phyloP scores from a whole-genome alignment of 1,140 invertebrate species.

The Tribolium madens region DNA sequence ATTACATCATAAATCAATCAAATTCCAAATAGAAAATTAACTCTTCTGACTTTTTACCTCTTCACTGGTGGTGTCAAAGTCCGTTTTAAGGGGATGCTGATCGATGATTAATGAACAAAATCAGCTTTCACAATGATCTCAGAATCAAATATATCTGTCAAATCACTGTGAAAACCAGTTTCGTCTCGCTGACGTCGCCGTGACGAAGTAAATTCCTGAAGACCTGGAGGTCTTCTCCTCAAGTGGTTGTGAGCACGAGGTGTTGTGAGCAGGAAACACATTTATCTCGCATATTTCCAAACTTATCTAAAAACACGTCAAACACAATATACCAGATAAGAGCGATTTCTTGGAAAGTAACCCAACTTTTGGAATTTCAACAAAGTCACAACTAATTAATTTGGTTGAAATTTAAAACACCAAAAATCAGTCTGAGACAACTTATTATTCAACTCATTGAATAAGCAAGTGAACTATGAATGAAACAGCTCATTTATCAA shows the following conservation, averaged over 20 bases:
- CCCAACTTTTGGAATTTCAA: too few relatives aligned
- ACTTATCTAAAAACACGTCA: constrained; percentile 17
- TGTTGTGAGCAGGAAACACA: background rate
- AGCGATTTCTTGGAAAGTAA: background rate
- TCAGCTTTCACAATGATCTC: constrained; percentile 96
- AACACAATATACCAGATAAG: constrained; percentile 1
- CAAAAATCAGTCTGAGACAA: too few relatives aligned
- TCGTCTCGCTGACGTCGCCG: constrained; percentile 69
- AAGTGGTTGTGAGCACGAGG: background rate
- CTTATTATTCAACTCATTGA: constrained; percentile 22
- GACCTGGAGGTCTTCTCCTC: constrained; percentile 49
- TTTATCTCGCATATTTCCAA: constrained; percentile 10
- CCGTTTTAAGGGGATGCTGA: constrained; percentile 1
- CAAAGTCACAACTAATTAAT: background rate
- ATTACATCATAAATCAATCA: background rate
- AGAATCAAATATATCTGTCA: constrained; percentile 86
- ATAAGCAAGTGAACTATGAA: constrained; percentile 30
- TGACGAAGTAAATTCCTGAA: constrained; percentile 53
- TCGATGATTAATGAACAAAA: constrained; percentile 74
- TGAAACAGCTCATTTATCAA: constrained; percentile 19
- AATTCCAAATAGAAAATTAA: background rate
- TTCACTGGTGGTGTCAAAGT: background rate
- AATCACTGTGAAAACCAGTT: constrained; percentile 94
- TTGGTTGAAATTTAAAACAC: too few relatives aligned
- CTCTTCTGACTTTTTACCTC: background rate